Evolutionary conservation across 2,888 invertebrate genomes (phyloP), one percentile per base, ranked within the genome.

Genomic region (Leucozona laternaria): DNA sequence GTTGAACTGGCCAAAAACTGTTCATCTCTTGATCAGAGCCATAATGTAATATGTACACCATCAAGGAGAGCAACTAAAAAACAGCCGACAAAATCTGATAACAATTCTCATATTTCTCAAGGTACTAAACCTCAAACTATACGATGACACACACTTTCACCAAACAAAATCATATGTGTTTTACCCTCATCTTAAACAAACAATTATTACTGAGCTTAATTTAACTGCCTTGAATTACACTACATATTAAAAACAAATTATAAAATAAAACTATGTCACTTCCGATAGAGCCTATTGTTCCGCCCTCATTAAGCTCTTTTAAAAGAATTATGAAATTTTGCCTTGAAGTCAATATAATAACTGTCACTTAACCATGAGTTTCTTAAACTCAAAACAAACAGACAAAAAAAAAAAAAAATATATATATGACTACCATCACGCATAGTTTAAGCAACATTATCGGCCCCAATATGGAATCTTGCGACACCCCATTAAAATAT

Each of bases 391-490:
- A 53, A 48, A 31, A 40, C 53, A 53, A 45, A 22, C 43, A 22
- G 50, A 50, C 1, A 2, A 15, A 57, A 66, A 6, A 43, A 15
- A 40, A 60, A 55, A 31, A 6, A 17, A 34, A 25, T 11, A 45
- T 17, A 20, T 10, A 53, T 15, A 4, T 28, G 28, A 25, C 28
- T 53, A 37, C 25, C 6, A 68, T 8, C 72, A 78, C 73, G 57
- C 70, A 79, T 45, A 76, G 28, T 66, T 53, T 57, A 79, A 75
- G 86, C 73, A 86, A 86, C 58, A 86, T 70, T 86, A 86, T 79
- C 75, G 86, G 86, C 75, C 86, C 82, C 82, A 82, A 86, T 86
- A 82, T 82, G 86, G 86, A 86, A 79, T 60, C 86, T 86, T 86
- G 86, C 86, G 62, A 86, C 82, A 86, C 75, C 34, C 79, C 81